A percentile compares a stretch with the other conserved stretches of the same genome.
Conservation (phyloP, 2,797 vertebrate species). For the Rhinoraja longicauda region DNA sequence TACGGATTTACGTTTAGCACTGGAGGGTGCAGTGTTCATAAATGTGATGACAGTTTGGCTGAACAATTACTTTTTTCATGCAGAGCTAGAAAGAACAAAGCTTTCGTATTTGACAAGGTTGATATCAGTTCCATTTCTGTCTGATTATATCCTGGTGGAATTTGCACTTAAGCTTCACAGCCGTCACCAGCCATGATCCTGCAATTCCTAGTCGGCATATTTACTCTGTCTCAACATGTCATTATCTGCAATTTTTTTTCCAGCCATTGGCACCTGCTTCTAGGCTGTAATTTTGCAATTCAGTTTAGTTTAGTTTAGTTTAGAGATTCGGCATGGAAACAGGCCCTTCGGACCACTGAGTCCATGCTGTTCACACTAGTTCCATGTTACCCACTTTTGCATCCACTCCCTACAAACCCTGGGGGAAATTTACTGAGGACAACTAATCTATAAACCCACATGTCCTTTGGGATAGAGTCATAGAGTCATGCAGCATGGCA, state of each 20-base stretch:
- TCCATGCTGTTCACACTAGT: too few species aligned
- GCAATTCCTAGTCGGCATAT: constrained; percentile 24
- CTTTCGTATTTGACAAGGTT: constrained; percentile 32
- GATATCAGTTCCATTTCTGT: constrained; percentile 33
- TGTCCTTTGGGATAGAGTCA: too few species aligned
- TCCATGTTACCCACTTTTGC: too few species aligned
- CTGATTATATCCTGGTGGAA: constrained; percentile 20
- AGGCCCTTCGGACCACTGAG: too few species aligned
- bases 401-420: too few species aligned
- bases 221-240: constrained; percentile 27
- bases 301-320: too few species aligned
- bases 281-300: not conserved
- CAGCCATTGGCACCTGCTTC: constrained; percentile 17
- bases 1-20: not conserved
- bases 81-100: constrained; percentile 25
- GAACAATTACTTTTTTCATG: constrained; percentile 17
- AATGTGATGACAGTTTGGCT: constrained; percentile 31
- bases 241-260: constrained; percentile 23
- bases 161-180: constrained; percentile 18
- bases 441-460: too few species aligned
- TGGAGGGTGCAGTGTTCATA: constrained; percentile 21
- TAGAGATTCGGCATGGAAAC: too few species aligned
- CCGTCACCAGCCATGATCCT: constrained; percentile 28
- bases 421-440: too few species aligned
- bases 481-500: too few species aligned